Percentiles rank a stretch among this genome's conserved stretches.
Evolutionary conservation across 2,888 invertebrate species (phyloP).

Genomic region (Parnassius glacialis): DNA sequence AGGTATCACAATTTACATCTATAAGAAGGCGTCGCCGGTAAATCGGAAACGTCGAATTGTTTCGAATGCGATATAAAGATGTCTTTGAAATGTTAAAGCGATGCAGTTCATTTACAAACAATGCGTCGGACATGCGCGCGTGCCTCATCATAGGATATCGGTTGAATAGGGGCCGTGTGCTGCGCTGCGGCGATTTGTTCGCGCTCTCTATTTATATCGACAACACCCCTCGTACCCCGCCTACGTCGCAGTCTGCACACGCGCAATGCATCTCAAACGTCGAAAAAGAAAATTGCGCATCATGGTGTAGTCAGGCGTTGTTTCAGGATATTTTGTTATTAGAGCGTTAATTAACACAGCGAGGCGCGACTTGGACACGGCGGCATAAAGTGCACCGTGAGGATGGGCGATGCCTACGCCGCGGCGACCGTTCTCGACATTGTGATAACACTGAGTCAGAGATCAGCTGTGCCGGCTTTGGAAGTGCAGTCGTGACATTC

Average conservation of each 20-base stretch:
- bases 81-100: conserved; percentile 38
- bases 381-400: conserved; percentile 54
- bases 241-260: conserved; percentile 37
- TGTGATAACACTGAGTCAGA: conserved; percentile 62
- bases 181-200: conserved; percentile 36
- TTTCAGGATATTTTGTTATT: conserved; percentile 38
- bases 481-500: conserved; percentile 62
- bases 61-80: conserved; percentile 23
- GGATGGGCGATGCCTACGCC: conserved; percentile 59
- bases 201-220: conserved; percentile 74
- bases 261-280: conserved; percentile 61
- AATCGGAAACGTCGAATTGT: conserved; percentile 9
- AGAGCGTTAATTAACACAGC: conserved; percentile 41
- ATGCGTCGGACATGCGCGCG: conserved; percentile 56
- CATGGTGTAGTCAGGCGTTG: conserved; percentile 55
- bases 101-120: conserved; percentile 60
- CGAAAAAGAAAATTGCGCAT: conserved; percentile 76
- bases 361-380: conserved; percentile 30
- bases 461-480: conserved; percentile 60
- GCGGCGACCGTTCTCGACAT: conserved; percentile 49
- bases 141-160: conserved; percentile 28
- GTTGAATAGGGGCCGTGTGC: conserved; percentile 31
- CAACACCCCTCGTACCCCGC: conserved; percentile 50
- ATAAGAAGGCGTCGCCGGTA: no score
- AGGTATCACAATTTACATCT: no score